These are phyloP conservation scores for Rambutsinella grinnellia DNA, from an alignment of 2,888 invertebrate genomes.

Conservation along the genomic window DNA sequence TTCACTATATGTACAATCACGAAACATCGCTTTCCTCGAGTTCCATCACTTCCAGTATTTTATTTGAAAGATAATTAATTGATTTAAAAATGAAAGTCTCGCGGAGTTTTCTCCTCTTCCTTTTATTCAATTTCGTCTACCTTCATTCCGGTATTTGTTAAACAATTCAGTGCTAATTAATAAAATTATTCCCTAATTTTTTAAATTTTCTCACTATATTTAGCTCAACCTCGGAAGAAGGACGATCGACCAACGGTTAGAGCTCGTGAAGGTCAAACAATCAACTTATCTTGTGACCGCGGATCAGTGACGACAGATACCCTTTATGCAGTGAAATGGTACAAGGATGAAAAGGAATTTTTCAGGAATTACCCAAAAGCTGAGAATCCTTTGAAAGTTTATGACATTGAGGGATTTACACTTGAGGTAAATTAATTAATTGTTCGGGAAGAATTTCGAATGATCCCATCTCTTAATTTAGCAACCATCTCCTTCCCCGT, in stretches of 20 bases:
- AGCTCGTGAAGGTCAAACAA: conserved; percentile 35
- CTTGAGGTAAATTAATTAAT: conserved; percentile 35
- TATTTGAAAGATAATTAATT: too few relatives aligned
- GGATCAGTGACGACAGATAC: conserved; percentile 72
- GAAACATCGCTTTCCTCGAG: too few relatives aligned
- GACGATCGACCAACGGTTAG: conserved; percentile 12
- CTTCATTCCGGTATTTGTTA: neutral
- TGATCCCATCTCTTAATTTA: too few relatives aligned
- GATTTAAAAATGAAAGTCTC: neutral
- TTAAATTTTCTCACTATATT: neutral
- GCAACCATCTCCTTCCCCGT: conserved; percentile 25
- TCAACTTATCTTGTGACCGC: conserved; percentile 27
- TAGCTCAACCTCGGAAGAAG: conserved; percentile 14
- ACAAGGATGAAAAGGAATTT: conserved; percentile 81
- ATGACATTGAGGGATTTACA: conserved; percentile 33
- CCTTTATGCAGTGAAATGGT: conserved; percentile 91
- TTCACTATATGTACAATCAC: too few relatives aligned
- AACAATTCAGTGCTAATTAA: too few relatives aligned
- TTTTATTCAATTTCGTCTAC: neutral
- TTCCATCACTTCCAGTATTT: too few relatives aligned
- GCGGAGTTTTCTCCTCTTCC: neutral
- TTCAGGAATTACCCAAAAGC: conserved; percentile 47
- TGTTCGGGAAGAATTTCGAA: too few relatives aligned
- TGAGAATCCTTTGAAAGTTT: conserved; percentile 30
- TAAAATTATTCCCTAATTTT: neutral